Percentiles rank a stretch among this genome's conserved stretches.
Conservation (phyloP, 2,113 vertebrate species). For the Barnardius zonarius region DNA sequence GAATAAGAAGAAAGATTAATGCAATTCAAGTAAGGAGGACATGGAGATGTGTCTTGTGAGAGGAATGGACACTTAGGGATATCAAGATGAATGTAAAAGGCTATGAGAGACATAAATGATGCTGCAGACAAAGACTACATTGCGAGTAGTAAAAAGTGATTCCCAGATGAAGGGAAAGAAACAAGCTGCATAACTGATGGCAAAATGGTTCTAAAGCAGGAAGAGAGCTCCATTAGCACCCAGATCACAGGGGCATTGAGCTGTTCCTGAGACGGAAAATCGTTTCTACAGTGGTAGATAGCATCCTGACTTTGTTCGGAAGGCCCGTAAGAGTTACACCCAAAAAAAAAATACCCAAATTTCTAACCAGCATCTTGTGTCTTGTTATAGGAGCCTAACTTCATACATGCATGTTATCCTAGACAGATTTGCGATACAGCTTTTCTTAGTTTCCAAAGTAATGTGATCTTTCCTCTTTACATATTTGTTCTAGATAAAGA, state of each 20-base stretch:
- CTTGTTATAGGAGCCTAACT: neutral
- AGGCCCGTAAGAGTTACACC: neutral
- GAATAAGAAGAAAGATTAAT: neutral
- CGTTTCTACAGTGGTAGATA: neutral
- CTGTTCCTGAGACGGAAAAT: neutral
- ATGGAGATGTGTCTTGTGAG: neutral
- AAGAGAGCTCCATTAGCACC: neutral
- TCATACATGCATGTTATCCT: neutral
- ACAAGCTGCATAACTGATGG: neutral
- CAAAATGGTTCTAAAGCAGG: neutral
- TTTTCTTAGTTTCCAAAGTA: neutral
- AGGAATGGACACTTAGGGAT: neutral
- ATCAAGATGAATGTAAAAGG: neutral
- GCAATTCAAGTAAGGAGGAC: neutral
- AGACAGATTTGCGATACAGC: neutral
- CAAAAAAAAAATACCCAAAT: neutral
- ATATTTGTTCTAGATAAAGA: constrained; percentile 24
- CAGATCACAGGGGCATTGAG: neutral
- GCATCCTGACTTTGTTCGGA: neutral
- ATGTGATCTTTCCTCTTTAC: neutral
- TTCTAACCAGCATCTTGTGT: neutral
- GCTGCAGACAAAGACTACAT: neutral
- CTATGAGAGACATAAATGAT: neutral
- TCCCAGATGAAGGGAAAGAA: neutral
- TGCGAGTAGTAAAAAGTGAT: neutral